Percentiles rank a stretch among this genome's conserved stretches.
These are phyloP conservation scores for Euplagia quadripunctaria DNA, from an alignment of 2,888 invertebrate genomes.

Conservation along the genomic window DNA sequence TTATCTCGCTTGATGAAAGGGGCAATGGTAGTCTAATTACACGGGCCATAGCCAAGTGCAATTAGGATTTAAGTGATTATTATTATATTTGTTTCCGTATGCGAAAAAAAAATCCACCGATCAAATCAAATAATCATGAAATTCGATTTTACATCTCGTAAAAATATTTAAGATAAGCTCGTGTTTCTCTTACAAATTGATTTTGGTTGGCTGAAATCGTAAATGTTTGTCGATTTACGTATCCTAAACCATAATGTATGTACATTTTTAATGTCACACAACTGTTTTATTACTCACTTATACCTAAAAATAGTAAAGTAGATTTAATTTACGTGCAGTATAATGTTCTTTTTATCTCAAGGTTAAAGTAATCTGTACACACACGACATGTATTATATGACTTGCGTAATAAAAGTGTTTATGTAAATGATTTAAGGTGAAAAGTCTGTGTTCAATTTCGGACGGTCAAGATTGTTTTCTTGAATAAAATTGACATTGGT, in stretches of 20 bases:
- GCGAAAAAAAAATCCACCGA: neutral
- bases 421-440: neutral
- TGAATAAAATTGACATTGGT: neutral
- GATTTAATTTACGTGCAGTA: neutral
- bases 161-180: neutral
- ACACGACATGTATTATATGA: neutral
- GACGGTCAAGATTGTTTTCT: neutral
- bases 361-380: neutral
- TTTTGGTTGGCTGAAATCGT: neutral
- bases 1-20: no score
- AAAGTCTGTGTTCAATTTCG: neutral
- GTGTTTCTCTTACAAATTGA: neutral
- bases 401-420: neutral
- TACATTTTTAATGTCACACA: no score
- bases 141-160: constrained; percentile 5
- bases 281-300: no score
- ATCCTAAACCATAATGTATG: no score
- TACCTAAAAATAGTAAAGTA: neutral
- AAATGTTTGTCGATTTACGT: neutral
- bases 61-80: no score
- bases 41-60: no score
- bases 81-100: constrained; percentile 1
- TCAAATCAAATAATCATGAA: constrained; percentile 10
- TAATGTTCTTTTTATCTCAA: neutral
- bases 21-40: no score